A percentile compares a stretch with the other conserved stretches of the same genome.
phyloP scores from a whole-genome alignment of 2,888 invertebrate genomes.

The Cataglyphis cursor region DNA sequence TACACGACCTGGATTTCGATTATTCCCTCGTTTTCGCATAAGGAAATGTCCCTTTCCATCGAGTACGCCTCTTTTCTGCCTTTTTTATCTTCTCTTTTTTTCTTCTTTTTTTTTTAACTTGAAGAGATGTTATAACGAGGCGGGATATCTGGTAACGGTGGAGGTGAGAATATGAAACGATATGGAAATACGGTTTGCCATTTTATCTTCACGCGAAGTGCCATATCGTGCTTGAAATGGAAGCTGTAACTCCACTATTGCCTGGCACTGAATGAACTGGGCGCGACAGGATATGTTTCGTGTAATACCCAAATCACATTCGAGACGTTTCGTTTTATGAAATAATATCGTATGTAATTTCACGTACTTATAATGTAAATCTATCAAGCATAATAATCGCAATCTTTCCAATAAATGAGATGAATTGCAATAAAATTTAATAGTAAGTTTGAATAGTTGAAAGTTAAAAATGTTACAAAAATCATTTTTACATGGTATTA shows the following conservation, averaged over 20 bases:
- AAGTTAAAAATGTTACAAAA: background rate
- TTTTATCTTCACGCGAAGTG: slow-evolving; percentile 49
- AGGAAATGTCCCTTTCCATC: background rate
- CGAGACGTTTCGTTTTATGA: slow-evolving; percentile 6
- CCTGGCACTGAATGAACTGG: slow-evolving; percentile 39
- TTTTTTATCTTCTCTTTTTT: background rate
- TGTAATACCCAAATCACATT: slow-evolving; percentile 39
- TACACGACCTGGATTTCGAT: slow-evolving; percentile 63
- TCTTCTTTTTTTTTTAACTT: slow-evolving; percentile 12
- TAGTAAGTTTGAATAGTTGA: background rate
- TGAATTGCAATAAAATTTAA: background rate
- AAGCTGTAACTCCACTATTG: slow-evolving; percentile 38
- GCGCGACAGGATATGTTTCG: slow-evolving; percentile 30
- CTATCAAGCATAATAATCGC: background rate
- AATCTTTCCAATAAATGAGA: background rate
- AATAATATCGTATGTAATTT: slow-evolving; percentile 12
- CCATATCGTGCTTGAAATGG: slow-evolving; percentile 34
- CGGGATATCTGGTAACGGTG: slow-evolving; percentile 36
- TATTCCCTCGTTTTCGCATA: slow-evolving; percentile 27
- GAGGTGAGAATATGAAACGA: slow-evolving; percentile 54
- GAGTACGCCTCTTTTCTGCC: background rate
- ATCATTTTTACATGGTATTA: background rate
- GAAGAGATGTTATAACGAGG: slow-evolving; percentile 36
- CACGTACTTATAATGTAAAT: background rate
- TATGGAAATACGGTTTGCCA: slow-evolving; percentile 32